Conservation (phyloP, 2,888 invertebrate species). For the Panorpa germanica region DNA sequence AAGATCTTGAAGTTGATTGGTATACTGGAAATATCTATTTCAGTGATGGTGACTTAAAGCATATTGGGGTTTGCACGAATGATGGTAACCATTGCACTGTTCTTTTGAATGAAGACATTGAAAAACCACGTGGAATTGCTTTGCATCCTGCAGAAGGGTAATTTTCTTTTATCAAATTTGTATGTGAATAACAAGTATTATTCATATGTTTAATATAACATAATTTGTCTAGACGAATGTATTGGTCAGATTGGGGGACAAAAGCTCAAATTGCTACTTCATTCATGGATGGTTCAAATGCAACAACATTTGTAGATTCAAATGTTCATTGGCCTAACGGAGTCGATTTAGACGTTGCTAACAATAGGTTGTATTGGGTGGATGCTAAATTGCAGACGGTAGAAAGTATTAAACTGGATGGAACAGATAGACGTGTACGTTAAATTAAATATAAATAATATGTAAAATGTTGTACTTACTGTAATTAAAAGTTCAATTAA, state of each 20-base stretch:
- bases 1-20: constrained; percentile 62
- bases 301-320: constrained; percentile 36
- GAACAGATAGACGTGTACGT: constrained; percentile 40
- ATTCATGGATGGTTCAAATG: constrained; percentile 66
- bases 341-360: constrained; percentile 62
- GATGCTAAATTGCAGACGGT: constrained; percentile 53
- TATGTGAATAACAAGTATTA: background rate
- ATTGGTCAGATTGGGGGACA: constrained; percentile 80
- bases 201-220: constrained; percentile 8
- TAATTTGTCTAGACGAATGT: constrained; percentile 45
- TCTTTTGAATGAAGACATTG: constrained; percentile 35
- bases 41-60: constrained; percentile 47
- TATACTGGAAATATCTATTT: constrained; percentile 67
- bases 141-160: constrained; percentile 49
- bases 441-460: constrained; percentile 2
- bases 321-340: constrained; percentile 70
- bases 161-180: constrained; percentile 12
- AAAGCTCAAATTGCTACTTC: constrained; percentile 55
- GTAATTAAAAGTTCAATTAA: constrained; percentile 12
- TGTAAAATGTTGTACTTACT: constrained; percentile 1
- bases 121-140: constrained; percentile 49
- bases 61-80: constrained; percentile 54
- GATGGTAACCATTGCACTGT: constrained; percentile 46
- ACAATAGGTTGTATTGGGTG: constrained; percentile 70
- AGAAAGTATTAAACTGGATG: constrained; percentile 43